Evolutionary conservation across 2,888 invertebrate species (phyloP).

Genomic region (Hypercompe scribonia): DNA sequence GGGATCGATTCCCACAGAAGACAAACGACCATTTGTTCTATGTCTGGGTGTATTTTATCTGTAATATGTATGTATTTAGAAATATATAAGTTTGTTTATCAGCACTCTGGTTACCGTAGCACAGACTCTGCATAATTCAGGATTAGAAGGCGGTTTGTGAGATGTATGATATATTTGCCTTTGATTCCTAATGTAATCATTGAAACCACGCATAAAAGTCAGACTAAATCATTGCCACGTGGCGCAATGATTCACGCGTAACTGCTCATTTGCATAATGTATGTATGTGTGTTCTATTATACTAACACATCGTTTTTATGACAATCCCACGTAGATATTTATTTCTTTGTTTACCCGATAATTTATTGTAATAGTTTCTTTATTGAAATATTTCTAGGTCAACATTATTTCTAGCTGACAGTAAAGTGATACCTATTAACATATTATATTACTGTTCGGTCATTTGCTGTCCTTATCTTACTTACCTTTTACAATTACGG

Average conservation of each 20-base stretch:
- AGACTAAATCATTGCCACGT: neutral
- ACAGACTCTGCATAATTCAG: too few relatives aligned
- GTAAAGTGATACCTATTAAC: neutral
- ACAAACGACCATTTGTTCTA: too few relatives aligned
- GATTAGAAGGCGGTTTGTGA: too few relatives aligned
- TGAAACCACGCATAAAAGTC: neutral
- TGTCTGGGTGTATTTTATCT: too few relatives aligned
- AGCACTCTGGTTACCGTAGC: too few relatives aligned
- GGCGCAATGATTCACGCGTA: neutral
- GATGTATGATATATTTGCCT: too few relatives aligned
- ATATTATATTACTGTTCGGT: too few relatives aligned
- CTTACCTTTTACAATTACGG: too few relatives aligned
- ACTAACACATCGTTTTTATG: neutral
- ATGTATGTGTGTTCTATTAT: neutral
- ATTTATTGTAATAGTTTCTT: neutral
- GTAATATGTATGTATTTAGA: too few relatives aligned
- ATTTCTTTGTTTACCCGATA: neutral
- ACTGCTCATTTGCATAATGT: neutral
- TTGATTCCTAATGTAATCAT: neutral
- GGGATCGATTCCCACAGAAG: neutral
- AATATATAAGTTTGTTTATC: too few relatives aligned
- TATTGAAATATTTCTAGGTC: neutral
- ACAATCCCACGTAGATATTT: neutral
- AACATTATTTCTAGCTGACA: neutral
- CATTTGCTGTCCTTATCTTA: too few relatives aligned